Evolutionary conservation across 2,113 vertebrate genomes (phyloP), one percentile per base, ranked within the genome.

Genomic region (Paramisgurnus dabryanus): DNA sequence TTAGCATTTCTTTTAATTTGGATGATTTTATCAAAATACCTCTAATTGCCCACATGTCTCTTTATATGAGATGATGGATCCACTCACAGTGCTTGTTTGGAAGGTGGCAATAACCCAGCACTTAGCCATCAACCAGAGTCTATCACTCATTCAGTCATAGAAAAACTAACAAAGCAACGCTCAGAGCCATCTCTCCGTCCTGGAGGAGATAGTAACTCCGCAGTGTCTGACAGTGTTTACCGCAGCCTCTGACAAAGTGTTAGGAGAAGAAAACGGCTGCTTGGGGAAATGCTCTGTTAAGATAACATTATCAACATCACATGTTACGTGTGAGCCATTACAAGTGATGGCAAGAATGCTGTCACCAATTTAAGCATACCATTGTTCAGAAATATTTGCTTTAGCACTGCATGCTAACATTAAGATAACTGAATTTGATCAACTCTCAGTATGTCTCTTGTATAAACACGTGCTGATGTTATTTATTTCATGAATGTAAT

Each of bases 161-260:
- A 95, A 95, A 96, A 96, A 96, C 95, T 95, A 96, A 96, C 95
- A 96, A 85, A 86, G 67, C 57, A 75, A 76, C 82, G 45, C 61
- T 80, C 43, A 3, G 65, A 67, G 22, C 69, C 76, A 34, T 82
- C 82, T 83, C 66, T 78, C 70, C 22, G 22, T 80, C 71, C 45
- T 78, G 81, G 75, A 80, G 82, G 86, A 86, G 89, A 90, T 90
- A 90, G 90, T 89, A 87, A 86, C 83, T 88, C 57, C 79, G 43
- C 81, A 66, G 72, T 70, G 81, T 82, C 85, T 91, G 92, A 92
- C 93, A 92, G 47, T 93, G 92, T 93, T 93, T 93, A 93, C 82
- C 82, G 60, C 64, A 77, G 76, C 57, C 79, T 82, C 90, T 91
- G 91, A 93, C 91, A 91, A 88, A 92, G 90, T 92, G 90, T 85